Evolutionary conservation across 2,113 vertebrate species (phyloP).

Genomic region (Leuciscus idus): DNA sequence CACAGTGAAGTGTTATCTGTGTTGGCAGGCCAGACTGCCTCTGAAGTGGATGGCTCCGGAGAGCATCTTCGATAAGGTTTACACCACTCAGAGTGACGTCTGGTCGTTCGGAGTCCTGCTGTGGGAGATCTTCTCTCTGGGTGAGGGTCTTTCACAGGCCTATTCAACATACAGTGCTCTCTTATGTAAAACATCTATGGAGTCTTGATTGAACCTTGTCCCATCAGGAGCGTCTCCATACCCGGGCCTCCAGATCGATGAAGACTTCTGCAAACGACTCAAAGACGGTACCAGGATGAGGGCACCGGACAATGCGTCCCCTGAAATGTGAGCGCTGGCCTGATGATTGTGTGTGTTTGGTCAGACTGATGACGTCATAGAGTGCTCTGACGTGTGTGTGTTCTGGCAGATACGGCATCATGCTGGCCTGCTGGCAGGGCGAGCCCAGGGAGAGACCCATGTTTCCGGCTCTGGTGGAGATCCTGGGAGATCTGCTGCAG

Average conservation of each 20-base stretch:
- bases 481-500: slow-evolving; percentile 92
- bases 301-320: slow-evolving; percentile 90
- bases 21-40: slow-evolving; percentile 88
- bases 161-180: too few species aligned
- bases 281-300: slow-evolving; percentile 95
- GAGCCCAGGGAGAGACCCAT: slow-evolving; percentile 91
- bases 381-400: slow-evolving; percentile 1
- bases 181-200: not conserved
- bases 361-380: not conserved
- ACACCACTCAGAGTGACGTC: slow-evolving; percentile 96
- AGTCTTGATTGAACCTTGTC: not conserved
- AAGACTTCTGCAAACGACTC: slow-evolving; percentile 93
- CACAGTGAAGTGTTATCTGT: not conserved
- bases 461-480: slow-evolving; percentile 90
- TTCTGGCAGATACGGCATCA: slow-evolving; percentile 88
- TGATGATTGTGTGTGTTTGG: not conserved
- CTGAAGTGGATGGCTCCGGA: slow-evolving; percentile 99
- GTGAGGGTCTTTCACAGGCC: slow-evolving; percentile 69
- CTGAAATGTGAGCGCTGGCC: slow-evolving; percentile 85
- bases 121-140: slow-evolving; percentile 98
- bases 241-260: slow-evolving; percentile 95
- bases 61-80: slow-evolving; percentile 98
- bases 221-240: slow-evolving; percentile 92
- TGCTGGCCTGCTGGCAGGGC: slow-evolving; percentile 96
- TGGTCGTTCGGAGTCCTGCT: slow-evolving; percentile 99